Base-by-base conservation (phyloP, 2,113 vertebrate genomes). In the Nycticorax nycticorax region DNA sequence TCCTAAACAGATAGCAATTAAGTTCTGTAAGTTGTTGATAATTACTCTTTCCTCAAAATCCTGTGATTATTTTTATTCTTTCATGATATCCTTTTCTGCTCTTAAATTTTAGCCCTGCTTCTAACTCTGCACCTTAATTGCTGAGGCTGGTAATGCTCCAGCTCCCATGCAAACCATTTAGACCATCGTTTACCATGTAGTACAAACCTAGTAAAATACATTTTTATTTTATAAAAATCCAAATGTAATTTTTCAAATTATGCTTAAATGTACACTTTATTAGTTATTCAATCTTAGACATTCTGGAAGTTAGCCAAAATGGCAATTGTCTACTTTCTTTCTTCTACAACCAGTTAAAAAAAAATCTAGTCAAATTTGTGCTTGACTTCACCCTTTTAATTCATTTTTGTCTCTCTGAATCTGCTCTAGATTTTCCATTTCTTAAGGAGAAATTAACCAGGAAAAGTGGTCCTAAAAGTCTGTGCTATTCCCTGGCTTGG, bases 71-170 rank as follows among this genome's bases (percentile, higher is more conserved):
- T 80, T 93, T 82, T 35, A 75, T 68, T 63, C 43, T 77, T n/a
- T 72, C 45, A 35, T 50, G 4, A 71, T 69, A 94, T 33, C 20
- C 45, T 52, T 88, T 60, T 88, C 63, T 95, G 89, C 26, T 26
- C 91, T 93, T 91, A 90, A 92, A 96, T 94, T 93, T 89, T 74
- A 93, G 37, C 14, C 12, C 60, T 59, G 56, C 52, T 79, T n/a
- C 50, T 81, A 62, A 43, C 59, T 79, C 71, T 67, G 39, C 22
- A 43, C 19, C 28, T 62, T 50, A 76, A 68, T 56, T 76, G 43
- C 41, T 43, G 53, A 50, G 53, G 35, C 35, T 76, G 14, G 28
- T 43, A 80, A 17, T 10, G 20, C 55, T 88, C n/a, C 88, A 94
- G 72, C 35, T 86, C 48, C 48, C 23, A 47, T 66, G 55, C 12